Base-by-base conservation (phyloP, 2,888 invertebrate species). In the Lepidocyrtinus sp. region DNA sequence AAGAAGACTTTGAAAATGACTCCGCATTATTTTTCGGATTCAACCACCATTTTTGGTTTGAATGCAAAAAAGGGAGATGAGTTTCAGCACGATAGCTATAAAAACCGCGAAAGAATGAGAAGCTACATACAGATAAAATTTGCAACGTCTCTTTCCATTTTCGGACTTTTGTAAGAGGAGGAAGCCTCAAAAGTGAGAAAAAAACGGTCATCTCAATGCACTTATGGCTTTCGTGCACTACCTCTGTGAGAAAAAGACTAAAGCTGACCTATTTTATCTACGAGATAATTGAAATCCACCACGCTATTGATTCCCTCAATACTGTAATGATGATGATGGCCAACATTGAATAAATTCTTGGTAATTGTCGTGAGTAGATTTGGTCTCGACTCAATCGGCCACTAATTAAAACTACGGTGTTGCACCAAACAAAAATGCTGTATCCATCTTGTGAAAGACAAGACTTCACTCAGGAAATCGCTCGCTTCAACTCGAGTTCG, bases 211-310 rank as follows among this genome's bases (percentile, higher is more conserved):
- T 9, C 27, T 64, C 12, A 26, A 19, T 64, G 64, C 64, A 24
- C 12, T 64, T 24, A 64, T 64, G 64, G 64, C 24, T 64, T 26
- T 21, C 25, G 64, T 64, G 24, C 7, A 64, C 5, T 64, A 64
- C 25, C 17, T 22, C 24, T 65, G 59, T 70, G 80, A 80, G 75
- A 70, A 64, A 21, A 17, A 24, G 17, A 26, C 64, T 26, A 24
- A 25, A 64, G 45, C 68, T 69, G 80, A 71, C 75, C 75, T 75
- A 80, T 68, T 75, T 75, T 64, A 26, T 17, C 27, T 25, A 12
- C 22, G 55, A 74, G 79, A 79, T 79, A 79, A 80, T 80, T 80
- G 80, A 75, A 80, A 75, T 79, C 72, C 36, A 70, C 67, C 64
- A 59, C 62, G 64, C 55, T 55, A 55, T 36, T 36, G 36, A 36